Evolutionary conservation across 2,113 vertebrate species (phyloP).

Genomic region (Eretmochelys imbricata): DNA sequence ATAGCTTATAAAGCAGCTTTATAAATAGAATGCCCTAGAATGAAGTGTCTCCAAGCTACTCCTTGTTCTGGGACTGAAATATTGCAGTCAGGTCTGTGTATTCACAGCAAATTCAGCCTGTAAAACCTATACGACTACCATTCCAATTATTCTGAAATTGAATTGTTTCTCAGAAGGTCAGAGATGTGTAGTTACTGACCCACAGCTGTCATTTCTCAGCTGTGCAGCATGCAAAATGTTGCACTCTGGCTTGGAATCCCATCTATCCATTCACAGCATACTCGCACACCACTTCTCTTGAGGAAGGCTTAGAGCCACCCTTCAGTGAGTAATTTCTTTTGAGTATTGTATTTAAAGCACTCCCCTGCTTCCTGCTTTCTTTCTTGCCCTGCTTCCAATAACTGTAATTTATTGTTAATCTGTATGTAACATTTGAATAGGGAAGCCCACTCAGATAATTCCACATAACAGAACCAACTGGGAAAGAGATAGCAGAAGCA

Average conservation of each 20-base stretch:
- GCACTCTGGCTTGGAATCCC: not conserved
- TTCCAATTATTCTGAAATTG: not conserved
- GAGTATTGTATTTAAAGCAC: not conserved
- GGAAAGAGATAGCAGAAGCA: not conserved
- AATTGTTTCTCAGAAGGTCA: not conserved
- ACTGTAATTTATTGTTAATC: not conserved
- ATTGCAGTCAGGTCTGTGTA: not conserved
- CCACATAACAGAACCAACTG: not conserved
- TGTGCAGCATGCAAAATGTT: rapidly evolving
- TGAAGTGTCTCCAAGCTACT: not conserved
- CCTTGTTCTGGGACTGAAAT: not conserved
- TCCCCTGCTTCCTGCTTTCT: not conserved
- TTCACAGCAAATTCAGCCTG: not conserved
- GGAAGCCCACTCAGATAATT: not conserved
- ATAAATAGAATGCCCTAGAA: not conserved
- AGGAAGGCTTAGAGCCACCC: not conserved
- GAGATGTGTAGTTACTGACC: rapidly evolving
- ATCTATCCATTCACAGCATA: not conserved
- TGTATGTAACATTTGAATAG: not conserved
- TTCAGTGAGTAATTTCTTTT: not conserved
- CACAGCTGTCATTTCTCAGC: not conserved
- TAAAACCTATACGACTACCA: rapidly evolving
- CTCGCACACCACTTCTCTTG: not conserved
- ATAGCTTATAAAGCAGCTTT: not conserved
- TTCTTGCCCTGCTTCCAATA: not conserved